phyloP scores from a whole-genome alignment of 2,888 invertebrate genomes.

The Prostheceraeus crozeri region DNA sequence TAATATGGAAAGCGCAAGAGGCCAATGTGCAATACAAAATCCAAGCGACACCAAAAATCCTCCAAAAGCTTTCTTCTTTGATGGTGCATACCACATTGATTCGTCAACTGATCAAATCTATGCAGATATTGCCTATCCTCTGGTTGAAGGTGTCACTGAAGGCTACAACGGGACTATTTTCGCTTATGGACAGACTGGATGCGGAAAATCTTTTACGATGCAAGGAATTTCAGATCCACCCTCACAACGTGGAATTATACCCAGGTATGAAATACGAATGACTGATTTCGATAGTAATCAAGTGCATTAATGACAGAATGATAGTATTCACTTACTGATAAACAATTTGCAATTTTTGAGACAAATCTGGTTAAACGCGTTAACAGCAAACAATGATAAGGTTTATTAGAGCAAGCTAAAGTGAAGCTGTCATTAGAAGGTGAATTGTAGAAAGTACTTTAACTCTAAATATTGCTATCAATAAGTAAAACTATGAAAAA shows the following conservation, averaged over 20 bases:
- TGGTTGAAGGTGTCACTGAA: slow-evolving; percentile 77
- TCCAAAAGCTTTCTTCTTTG: slow-evolving; percentile 66
- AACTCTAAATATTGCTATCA: too few relatives aligned
- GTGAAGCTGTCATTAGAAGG: too few relatives aligned
- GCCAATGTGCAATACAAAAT: slow-evolving; percentile 60
- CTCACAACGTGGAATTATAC: slow-evolving; percentile 63
- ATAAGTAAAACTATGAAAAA: too few relatives aligned
- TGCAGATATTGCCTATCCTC: slow-evolving; percentile 74
- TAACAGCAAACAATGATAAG: too few relatives aligned
- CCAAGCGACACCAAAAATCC: slow-evolving; percentile 48
- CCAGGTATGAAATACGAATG: slow-evolving; percentile 52
- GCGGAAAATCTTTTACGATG: slow-evolving; percentile 84
- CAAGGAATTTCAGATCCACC: slow-evolving; percentile 64
- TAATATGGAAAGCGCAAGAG: slow-evolving; percentile 61
- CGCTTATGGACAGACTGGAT: slow-evolving; percentile 84
- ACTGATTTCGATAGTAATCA: too few relatives aligned
- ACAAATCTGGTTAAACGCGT: too few relatives aligned
- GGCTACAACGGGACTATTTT: slow-evolving; percentile 87
- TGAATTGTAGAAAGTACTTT: too few relatives aligned
- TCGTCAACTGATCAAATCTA: slow-evolving; percentile 76
- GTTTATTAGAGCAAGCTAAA: too few relatives aligned
- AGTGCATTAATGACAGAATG: too few relatives aligned
- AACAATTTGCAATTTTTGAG: too few relatives aligned
- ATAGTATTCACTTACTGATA: too few relatives aligned
- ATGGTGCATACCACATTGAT: slow-evolving; percentile 71